A percentile compares a stretch with the other conserved stretches of the same genome.
Conservation (phyloP, 2,888 invertebrate genomes). For the Osmoderma eremita region DNA sequence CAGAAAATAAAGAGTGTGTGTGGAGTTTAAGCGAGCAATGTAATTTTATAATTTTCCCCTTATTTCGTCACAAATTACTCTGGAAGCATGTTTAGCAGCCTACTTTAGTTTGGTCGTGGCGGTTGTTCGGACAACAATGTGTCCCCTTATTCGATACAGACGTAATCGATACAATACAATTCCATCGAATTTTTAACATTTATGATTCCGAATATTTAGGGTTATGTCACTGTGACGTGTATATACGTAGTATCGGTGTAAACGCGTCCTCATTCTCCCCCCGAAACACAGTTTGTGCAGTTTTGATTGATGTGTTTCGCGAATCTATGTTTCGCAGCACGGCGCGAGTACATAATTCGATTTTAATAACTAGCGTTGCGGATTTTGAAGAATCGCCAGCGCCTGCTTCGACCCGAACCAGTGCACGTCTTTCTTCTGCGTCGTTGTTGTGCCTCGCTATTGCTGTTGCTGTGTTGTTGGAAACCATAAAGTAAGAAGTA, state of each 20-base stretch:
- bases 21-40: constrained; percentile 64
- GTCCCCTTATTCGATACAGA: constrained; percentile 38
- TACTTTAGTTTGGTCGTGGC: constrained; percentile 63
- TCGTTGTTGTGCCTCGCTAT: not conserved
- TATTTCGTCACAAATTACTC: constrained; percentile 66
- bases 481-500: constrained; percentile 52
- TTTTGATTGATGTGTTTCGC: constrained; percentile 22
- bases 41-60: constrained; percentile 67
- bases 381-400: constrained; percentile 15
- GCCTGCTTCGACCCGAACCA: not conserved
- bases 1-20: constrained; percentile 60
- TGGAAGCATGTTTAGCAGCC: constrained; percentile 63
- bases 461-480: constrained; percentile 23
- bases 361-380: constrained; percentile 40
- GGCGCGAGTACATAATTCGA: constrained; percentile 28
- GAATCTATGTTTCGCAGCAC: not conserved
- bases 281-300: too few species aligned
- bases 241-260: not conserved
- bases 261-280: not conserved
- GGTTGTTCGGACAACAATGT: constrained; percentile 59
- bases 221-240: not conserved
- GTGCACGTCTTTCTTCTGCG: not conserved
- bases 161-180: constrained; percentile 1
- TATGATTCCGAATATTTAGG: not conserved
- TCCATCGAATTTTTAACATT: too few species aligned